Evolutionary conservation across 2,888 invertebrate species (phyloP).

Genomic region (Morpho achilles): DNA sequence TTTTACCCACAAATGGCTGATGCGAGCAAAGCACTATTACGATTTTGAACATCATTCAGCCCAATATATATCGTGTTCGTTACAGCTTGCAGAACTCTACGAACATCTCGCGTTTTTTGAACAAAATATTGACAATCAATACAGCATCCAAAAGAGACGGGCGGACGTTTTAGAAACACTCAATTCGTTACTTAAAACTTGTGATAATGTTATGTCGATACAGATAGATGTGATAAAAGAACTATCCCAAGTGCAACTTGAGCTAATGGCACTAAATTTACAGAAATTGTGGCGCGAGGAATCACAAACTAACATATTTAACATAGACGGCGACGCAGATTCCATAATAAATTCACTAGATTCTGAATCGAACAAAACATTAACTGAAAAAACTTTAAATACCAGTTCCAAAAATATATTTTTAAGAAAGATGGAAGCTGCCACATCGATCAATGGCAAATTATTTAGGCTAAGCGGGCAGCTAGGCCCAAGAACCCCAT

Average conservation of each 20-base stretch:
- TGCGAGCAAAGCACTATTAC: constrained; percentile 78
- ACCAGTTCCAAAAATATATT: constrained; percentile 59
- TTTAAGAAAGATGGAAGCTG: constrained; percentile 68
- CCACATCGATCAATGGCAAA: constrained; percentile 60
- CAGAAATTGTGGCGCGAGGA: constrained; percentile 76
- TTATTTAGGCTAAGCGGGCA: constrained; percentile 60
- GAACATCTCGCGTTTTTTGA: constrained; percentile 86
- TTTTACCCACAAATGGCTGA: constrained; percentile 80
- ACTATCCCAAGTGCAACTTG: constrained; percentile 81
- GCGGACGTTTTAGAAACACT: constrained; percentile 80
- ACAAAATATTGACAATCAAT: constrained; percentile 80
- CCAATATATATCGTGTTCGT: constrained; percentile 78
- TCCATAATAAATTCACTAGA: constrained; percentile 63
- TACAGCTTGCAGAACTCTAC: constrained; percentile 82
- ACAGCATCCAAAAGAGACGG: constrained; percentile 78
- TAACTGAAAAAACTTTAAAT: constrained; percentile 61
- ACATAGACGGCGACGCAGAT: constrained; percentile 56
- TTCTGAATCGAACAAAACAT: constrained; percentile 60
- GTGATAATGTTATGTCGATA: constrained; percentile 71
- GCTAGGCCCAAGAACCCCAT: constrained; percentile 47
- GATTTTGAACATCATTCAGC: constrained; percentile 78
- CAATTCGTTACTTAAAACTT: constrained; percentile 72
- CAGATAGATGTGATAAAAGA: constrained; percentile 79
- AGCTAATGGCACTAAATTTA: constrained; percentile 81
- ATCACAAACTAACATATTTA: constrained; percentile 62